A percentile compares a stretch with the other conserved stretches of the same genome.
Evolutionary conservation across 1,140 invertebrate genomes (phyloP).

Genomic region (Lasioglossum albipes): DNA sequence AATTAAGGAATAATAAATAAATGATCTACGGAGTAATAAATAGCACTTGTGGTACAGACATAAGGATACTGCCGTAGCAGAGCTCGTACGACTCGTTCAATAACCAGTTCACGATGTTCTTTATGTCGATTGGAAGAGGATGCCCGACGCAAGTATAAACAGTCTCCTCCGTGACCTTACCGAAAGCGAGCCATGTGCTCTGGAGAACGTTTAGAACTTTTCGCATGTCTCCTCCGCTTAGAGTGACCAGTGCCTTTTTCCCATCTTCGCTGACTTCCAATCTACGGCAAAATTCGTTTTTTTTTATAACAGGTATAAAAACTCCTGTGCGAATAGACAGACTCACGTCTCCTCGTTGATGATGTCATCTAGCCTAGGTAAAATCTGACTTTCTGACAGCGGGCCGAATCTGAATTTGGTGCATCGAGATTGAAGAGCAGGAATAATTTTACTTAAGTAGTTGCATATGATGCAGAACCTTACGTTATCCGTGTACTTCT

Average conservation of each 20-base stretch:
- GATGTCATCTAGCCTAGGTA: slow-evolving; percentile 93
- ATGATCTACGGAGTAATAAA: slow-evolving; percentile 50
- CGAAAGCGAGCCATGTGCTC: slow-evolving; percentile 92
- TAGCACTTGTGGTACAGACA: not conserved
- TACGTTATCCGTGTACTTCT: slow-evolving; percentile 99
- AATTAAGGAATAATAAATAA: slow-evolving; percentile 62
- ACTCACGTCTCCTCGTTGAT: slow-evolving; percentile 91
- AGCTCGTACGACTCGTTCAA: slow-evolving; percentile 91
- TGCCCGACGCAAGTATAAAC: slow-evolving; percentile 99
- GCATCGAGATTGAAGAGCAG: slow-evolving; percentile 98
- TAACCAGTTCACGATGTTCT: slow-evolving; percentile 93
- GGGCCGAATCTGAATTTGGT: slow-evolving; percentile 98
- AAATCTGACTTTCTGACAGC: slow-evolving; percentile 90
- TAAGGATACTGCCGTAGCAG: slow-evolving; percentile 92
- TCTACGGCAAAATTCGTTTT: slow-evolving; percentile 79
- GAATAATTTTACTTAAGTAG: slow-evolving; percentile 99
- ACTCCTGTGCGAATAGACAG: slow-evolving; percentile 5
- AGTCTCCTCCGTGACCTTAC: slow-evolving; percentile 92
- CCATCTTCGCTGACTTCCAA: slow-evolving; percentile 94
- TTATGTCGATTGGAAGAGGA: slow-evolving; percentile 94
- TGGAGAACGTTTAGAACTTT: slow-evolving; percentile 97
- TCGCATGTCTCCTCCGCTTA: slow-evolving; percentile 99
- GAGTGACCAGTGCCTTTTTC: slow-evolving; percentile 92
- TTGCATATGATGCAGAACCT: slow-evolving; percentile 99
- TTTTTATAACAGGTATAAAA: slow-evolving; percentile 13